A percentile compares a stretch with the other conserved stretches of the same genome.
These are phyloP conservation scores for Trematocara nigrifrons DNA, from an alignment of 2,113 vertebrate species.

Conservation along the genomic window DNA sequence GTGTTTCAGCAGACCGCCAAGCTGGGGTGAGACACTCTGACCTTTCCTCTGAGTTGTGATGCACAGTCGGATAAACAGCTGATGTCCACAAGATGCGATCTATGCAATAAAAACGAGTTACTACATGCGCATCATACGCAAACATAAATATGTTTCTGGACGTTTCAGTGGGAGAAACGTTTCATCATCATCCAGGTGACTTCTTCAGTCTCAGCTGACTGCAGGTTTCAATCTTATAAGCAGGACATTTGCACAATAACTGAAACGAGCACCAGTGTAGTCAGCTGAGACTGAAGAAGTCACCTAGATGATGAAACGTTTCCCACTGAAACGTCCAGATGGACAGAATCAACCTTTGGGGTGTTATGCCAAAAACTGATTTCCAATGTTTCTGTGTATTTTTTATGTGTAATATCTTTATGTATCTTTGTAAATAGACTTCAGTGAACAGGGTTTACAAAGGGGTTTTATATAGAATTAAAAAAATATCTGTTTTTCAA, in stretches of 20 bases:
- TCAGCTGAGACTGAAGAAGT: not conserved
- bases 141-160: not conserved
- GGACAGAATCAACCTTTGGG: not conserved
- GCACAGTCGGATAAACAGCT: not conserved
- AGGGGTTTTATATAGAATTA: too few species aligned
- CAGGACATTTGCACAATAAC: not conserved
- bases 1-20: not conserved
- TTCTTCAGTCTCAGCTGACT: not conserved
- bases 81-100: not conserved
- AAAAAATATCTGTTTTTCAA: too few species aligned
- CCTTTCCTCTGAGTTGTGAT: not conserved
- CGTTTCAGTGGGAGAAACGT: accelerated
- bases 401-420: too few species aligned
- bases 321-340: not conserved
- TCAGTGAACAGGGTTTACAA: too few species aligned
- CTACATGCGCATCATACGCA: not conserved
- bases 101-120: not conserved
- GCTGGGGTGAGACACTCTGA: not conserved
- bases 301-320: not conserved
- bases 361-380: too few species aligned
- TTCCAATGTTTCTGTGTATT: too few species aligned
- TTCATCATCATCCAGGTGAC: not conserved
- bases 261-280: not conserved
- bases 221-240: not conserved
- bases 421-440: too few species aligned